phyloP scores from a whole-genome alignment of 2,797 vertebrate genomes.

The Apodemus agrarius region DNA sequence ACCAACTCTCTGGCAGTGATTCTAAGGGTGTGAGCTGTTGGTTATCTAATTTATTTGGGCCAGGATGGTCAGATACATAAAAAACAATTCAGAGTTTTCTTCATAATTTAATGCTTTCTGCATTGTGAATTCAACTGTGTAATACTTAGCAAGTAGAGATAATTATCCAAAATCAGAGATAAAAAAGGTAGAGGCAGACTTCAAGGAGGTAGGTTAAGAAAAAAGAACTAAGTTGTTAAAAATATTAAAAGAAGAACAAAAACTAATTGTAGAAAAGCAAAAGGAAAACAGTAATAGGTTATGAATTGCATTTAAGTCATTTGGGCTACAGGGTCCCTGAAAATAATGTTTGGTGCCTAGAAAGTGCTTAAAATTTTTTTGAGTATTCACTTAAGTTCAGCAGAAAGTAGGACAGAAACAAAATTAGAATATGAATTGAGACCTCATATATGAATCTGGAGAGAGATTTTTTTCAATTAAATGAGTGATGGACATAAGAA shows the following conservation, averaged over 20 bases:
- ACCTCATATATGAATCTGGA: not conserved
- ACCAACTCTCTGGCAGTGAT: not conserved
- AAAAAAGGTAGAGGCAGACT: not conserved
- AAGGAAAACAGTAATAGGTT: not conserved
- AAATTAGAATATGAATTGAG: not conserved
- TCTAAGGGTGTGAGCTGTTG: not conserved
- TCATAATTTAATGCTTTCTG: not conserved
- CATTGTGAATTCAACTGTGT: not conserved
- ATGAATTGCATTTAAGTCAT: not conserved
- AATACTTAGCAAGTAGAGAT: slow-evolving; percentile 31
- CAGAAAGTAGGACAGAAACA: not conserved
- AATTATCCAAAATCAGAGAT: not conserved
- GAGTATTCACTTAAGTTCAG: not conserved
- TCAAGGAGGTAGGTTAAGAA: slow-evolving; percentile 8
- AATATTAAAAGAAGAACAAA: not conserved
- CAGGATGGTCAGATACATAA: not conserved
- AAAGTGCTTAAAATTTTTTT: not conserved
- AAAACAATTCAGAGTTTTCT: not conserved
- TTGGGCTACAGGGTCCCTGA: not conserved
- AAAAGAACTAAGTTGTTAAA: not conserved
- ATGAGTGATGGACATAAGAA: not conserved
- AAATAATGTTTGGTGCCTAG: not conserved
- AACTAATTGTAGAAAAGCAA: not conserved
- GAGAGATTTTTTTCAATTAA: not conserved
- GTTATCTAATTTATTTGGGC: not conserved